A percentile compares a stretch with the other conserved stretches of the same genome.
Evolutionary conservation across 2,113 vertebrate species (phyloP).

Genomic region (Leptobrachium ailaonicum): DNA sequence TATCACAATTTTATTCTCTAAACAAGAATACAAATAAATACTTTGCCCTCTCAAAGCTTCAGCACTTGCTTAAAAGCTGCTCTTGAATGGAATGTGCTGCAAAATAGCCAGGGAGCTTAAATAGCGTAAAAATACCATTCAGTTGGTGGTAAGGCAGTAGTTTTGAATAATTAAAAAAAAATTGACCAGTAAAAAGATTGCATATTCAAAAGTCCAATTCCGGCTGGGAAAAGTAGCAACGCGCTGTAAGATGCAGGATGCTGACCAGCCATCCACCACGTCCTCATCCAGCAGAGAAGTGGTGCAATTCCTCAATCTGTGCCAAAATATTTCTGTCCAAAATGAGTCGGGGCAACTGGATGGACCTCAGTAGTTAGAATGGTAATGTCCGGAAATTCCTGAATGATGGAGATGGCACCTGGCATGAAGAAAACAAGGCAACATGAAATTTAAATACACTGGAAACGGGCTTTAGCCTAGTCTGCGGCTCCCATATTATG

Average conservation of each 20-base stretch:
- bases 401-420: slow-evolving; percentile 95
- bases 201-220: slow-evolving; percentile 27
- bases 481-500: too few species aligned
- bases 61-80: slow-evolving; percentile 4
- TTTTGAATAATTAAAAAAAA: slow-evolving; percentile 19
- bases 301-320: slow-evolving; percentile 75
- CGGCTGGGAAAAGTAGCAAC: slow-evolving; percentile 12
- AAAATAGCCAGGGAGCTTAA: slow-evolving; percentile 2
- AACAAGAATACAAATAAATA: slow-evolving; percentile 38
- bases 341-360: slow-evolving; percentile 91
- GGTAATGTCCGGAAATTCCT: slow-evolving; percentile 96
- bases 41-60: slow-evolving; percentile 8
- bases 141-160: slow-evolving; percentile 6
- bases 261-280: neutral
- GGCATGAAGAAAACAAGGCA: slow-evolving; percentile 47
- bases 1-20: neutral
- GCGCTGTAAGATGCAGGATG: slow-evolving; percentile 2
- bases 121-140: slow-evolving; percentile 20
- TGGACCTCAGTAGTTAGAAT: slow-evolving; percentile 96
- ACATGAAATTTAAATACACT: too few species aligned
- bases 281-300: neutral
- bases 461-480: too few species aligned
- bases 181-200: slow-evolving; percentile 32
- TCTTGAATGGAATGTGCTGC: slow-evolving; percentile 27
- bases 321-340: slow-evolving; percentile 96